A percentile compares a stretch with the other conserved stretches of the same genome.
phyloP scores from a whole-genome alignment of 1,140 invertebrate genomes.

The Megalopta genalis region DNA sequence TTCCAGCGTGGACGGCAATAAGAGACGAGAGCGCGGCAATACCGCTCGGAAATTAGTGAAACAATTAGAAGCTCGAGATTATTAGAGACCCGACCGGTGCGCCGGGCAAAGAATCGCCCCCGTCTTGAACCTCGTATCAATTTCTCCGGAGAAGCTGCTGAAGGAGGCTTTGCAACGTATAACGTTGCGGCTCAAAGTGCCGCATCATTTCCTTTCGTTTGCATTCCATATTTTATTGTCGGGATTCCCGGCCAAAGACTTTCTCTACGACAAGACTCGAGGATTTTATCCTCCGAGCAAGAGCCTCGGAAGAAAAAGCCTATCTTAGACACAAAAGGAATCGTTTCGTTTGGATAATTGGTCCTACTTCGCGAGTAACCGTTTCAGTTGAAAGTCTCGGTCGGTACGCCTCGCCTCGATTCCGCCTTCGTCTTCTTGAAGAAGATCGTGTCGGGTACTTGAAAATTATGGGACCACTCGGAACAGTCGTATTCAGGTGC shows the following conservation, averaged over 20 bases:
- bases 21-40: slow-evolving; percentile 2
- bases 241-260: background rate
- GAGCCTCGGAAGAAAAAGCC: background rate
- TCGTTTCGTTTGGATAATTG: slow-evolving; percentile 21
- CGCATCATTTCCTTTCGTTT: slow-evolving; percentile 10
- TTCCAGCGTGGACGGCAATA: background rate
- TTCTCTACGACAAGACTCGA: background rate
- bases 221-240: slow-evolving; percentile 35
- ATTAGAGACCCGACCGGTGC: background rate
- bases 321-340: slow-evolving; percentile 5
- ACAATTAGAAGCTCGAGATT: slow-evolving; percentile 19
- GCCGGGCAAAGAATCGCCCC: background rate
- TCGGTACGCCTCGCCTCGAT: background rate
- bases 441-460: too few species aligned
- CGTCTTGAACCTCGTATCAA: background rate
- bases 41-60: background rate
- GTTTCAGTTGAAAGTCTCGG: background rate
- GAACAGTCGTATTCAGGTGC: too few species aligned
- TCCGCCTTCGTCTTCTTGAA: background rate
- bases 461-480: too few species aligned
- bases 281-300: slow-evolving; percentile 1
- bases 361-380: background rate
- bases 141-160: background rate
- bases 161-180: background rate
- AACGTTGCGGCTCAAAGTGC: background rate